Evolutionary conservation across 2,113 vertebrate genomes (phyloP), one percentile per base, ranked within the genome.

Genomic region (Sterrhoptilus dennistouni): DNA sequence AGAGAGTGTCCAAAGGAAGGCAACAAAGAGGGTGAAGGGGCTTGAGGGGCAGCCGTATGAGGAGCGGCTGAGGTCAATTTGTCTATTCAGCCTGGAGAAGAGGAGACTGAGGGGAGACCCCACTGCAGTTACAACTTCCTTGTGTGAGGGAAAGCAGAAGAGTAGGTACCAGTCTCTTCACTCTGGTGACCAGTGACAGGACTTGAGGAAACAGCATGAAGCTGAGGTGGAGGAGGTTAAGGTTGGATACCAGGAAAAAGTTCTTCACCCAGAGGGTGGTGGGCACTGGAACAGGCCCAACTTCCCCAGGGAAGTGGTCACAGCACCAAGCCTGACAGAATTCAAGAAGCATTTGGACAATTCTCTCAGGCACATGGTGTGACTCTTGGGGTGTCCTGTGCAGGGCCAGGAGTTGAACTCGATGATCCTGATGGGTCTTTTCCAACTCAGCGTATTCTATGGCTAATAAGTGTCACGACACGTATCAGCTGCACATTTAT

Each of bases 151-250:
- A 20, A 83, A 53, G n/a, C 0, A 4, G 21, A 53, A 24, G n/a
- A 14, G 1, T 21, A 47, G 29, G 11, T 6, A 44, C 23, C 2
- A 4, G n/a, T 52, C 38, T 82, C 53, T 45, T 59, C 45, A 4
- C 60, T 75, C 11, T 66, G 19, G 5, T 75, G 23, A 6, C 6
- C 21, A 23, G 50, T 25, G 31, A 31, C 49, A 40, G n/a, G 24
- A 42, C 33, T 5, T 0, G 3, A 24, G 38, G 14, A 24, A 60
- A 52, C 0, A 0, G 38, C 45, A 9, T 29, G 17, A 75, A 25
- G 14, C 16, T 82, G 45, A 45, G 20, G 13, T 28, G 12, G 12
- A 20, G 17, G 16, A 89, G 7, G 11, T 75, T 64, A 50, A 42
- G 35, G 6, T 27, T 82, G 45, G 15, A 45, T 29, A 52, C 6